Percentiles rank a stretch among this genome's conserved stretches.
phyloP scores from a whole-genome alignment of 2,113 vertebrate genomes.

The Sphaerodactylus townsendi region DNA sequence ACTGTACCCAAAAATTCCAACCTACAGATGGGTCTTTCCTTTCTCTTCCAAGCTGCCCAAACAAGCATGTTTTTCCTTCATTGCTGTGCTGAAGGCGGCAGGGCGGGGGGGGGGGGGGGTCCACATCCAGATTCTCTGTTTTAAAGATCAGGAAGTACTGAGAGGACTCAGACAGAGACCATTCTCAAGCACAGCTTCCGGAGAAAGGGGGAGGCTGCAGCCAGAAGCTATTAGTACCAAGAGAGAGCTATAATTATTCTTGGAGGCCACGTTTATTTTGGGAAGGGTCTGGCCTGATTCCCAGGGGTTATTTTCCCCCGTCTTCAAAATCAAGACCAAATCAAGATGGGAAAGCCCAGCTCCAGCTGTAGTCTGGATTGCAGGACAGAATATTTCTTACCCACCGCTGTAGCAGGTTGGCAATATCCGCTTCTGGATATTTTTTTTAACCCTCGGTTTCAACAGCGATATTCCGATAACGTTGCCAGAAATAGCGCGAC shows the following conservation, averaged over 20 bases:
- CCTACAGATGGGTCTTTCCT: no score
- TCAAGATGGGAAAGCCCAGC: neutral
- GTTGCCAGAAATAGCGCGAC: no score
- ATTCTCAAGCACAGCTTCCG: neutral
- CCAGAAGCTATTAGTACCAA: neutral
- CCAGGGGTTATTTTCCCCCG: neutral
- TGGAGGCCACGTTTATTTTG: neutral
- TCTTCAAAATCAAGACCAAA: neutral
- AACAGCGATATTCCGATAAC: no score
- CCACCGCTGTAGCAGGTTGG: neutral
- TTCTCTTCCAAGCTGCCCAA: no score
- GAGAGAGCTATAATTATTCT: slow-evolving; percentile 1
- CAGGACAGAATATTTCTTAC: neutral
- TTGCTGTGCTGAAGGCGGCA: no score
- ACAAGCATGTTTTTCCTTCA: no score
- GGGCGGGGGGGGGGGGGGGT: neutral
- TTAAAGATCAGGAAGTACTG: no score
- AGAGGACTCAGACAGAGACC: neutral
- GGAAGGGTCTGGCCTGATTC: neutral
- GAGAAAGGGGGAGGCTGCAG: neutral
- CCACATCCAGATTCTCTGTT: neutral
- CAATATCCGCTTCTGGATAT: neutral
- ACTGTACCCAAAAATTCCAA: no score
- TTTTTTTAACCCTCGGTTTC: no score
- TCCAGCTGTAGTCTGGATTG: neutral